Conservation (phyloP, 2,797 vertebrate species). For the Selene dorsalis region DNA sequence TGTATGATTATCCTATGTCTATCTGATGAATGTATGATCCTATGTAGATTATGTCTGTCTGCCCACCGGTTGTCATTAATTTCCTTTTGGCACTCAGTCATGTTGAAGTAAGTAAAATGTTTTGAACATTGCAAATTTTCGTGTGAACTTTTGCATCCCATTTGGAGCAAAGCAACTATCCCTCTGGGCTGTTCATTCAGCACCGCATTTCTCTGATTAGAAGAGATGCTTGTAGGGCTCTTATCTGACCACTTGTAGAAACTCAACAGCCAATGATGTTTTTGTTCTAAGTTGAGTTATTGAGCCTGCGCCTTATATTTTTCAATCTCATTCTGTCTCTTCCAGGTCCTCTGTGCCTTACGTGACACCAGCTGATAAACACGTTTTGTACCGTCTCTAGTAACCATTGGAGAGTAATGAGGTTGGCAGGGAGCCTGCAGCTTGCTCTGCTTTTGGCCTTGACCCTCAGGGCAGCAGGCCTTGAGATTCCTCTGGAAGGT, state of each 20-base stretch:
- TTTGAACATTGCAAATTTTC: slow-evolving; percentile 8
- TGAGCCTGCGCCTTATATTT: neutral
- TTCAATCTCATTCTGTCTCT: slow-evolving; percentile 1
- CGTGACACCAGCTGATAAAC: slow-evolving; percentile 60
- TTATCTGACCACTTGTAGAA: neutral
- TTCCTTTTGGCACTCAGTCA: slow-evolving; percentile 8
- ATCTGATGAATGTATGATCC: no score
- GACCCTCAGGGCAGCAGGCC: slow-evolving; percentile 53
- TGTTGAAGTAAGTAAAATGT: neutral
- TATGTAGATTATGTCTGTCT: neutral
- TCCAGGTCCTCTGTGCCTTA: slow-evolving; percentile 69
- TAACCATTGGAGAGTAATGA: slow-evolving; percentile 75
- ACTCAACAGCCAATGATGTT: neutral
- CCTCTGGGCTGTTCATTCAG: slow-evolving; percentile 10
- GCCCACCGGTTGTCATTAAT: slow-evolving; percentile 4
- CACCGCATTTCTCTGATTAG: slow-evolving; percentile 21
- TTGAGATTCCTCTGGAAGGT: slow-evolving; percentile 82
- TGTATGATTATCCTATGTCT: slow-evolving; percentile 3
- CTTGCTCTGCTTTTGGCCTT: slow-evolving; percentile 76
- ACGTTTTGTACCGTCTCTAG: slow-evolving; percentile 45
- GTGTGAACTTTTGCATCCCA: neutral
- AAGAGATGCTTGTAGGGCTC: neutral
- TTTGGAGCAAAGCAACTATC: slow-evolving; percentile 16
- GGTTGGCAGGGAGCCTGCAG: slow-evolving; percentile 63
- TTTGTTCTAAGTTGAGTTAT: neutral